A percentile compares a stretch with the other conserved stretches of the same genome.
Conservation (phyloP, 1,140 invertebrate genomes). For the Pogonomyrmex barbatus region DNA sequence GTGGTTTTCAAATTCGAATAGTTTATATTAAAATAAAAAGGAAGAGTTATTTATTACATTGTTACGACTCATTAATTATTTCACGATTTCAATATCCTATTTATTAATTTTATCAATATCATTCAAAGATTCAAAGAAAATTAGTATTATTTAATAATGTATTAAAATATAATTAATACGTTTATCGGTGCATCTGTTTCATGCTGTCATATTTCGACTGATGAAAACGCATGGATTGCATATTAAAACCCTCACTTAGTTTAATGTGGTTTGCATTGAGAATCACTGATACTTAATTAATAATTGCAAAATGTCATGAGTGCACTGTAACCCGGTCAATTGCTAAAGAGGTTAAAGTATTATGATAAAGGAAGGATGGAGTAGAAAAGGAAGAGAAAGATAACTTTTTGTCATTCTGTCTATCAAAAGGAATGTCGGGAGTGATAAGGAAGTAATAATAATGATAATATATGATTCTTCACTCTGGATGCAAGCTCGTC, state of each 20-base stretch:
- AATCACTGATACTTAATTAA: conserved; percentile 16
- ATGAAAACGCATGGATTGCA: conserved; percentile 1
- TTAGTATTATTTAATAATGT: background rate
- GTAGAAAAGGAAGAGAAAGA: background rate
- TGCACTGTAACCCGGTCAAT: background rate
- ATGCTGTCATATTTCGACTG: background rate
- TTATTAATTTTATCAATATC: background rate
- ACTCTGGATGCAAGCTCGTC: conserved; percentile 19
- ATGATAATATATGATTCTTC: conserved; percentile 68
- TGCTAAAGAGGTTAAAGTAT: background rate
- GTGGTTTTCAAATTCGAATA: background rate
- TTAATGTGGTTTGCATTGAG: conserved; percentile 4
- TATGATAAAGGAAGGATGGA: background rate
- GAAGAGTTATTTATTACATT: background rate
- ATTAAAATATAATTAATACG: background rate
- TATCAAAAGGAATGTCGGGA: conserved; percentile 62
- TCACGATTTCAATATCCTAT: background rate
- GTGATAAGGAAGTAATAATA: conserved; percentile 75
- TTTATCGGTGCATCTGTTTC: background rate
- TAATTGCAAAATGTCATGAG: conserved; percentile 18
- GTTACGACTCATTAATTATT: background rate
- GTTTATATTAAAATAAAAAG: background rate
- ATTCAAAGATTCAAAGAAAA: background rate
- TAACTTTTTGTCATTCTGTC: conserved; percentile 54
- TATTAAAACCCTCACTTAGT: conserved; percentile 2